These are phyloP conservation scores for Umimayanthus kanabou DNA, from an alignment of 92 coral and sea anemone species.

Conservation along the genomic window DNA sequence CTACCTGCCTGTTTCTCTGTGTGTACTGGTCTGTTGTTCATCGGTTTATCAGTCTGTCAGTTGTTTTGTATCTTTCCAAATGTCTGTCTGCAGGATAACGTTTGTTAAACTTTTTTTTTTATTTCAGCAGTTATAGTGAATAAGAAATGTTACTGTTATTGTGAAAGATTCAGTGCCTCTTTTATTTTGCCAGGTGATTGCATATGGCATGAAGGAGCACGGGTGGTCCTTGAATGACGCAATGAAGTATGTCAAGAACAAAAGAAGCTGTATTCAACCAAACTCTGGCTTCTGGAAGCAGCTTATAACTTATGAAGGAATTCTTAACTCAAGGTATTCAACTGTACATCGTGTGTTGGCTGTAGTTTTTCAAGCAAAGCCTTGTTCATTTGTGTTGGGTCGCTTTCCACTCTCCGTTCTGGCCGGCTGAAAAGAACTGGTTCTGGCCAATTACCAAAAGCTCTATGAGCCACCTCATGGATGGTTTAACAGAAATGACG, in stretches of 20 bases:
- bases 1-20: too few species aligned
- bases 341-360: not conserved
- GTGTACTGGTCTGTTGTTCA: too few species aligned
- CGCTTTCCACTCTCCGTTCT: too few species aligned
- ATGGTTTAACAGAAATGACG: too few species aligned
- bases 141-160: not conserved
- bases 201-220: constrained; percentile 92
- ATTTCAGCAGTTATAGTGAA: not conserved
- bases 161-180: not conserved
- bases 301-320: constrained; percentile 94
- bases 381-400: not conserved
- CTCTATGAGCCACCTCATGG: too few species aligned
- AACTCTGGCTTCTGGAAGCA: constrained; percentile 98
- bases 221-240: constrained; percentile 83
- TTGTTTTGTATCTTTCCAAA: not conserved
- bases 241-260: constrained; percentile 88
- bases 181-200: constrained; percentile 71
- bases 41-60: not conserved
- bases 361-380: not conserved
- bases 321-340: constrained; percentile 86
- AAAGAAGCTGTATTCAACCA: constrained; percentile 79
- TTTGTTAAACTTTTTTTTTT: too few species aligned
- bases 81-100: not conserved
- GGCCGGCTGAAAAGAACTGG: too few species aligned
- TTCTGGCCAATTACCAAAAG: too few species aligned